Evolutionary conservation across 2,113 vertebrate genomes (phyloP), one percentile per base, ranked within the genome.

Genomic region (Elaphurus davidianus): DNA sequence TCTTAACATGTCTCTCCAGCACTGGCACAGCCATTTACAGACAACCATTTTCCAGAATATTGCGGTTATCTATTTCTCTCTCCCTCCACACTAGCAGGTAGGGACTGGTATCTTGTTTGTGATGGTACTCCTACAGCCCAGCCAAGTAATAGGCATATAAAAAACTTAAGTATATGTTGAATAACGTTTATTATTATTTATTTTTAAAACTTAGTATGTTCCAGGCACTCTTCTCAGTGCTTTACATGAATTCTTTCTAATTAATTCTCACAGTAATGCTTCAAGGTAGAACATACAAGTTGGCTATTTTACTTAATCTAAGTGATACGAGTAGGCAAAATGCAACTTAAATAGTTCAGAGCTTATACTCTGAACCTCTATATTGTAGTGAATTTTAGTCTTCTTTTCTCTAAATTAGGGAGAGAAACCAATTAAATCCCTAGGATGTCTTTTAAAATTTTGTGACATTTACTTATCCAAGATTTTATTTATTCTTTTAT

Each of bases 351-450:
- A 83, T 40, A 94, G 71, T 59, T 94, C 40, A 83, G 33, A 92
- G 25, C 19, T 87, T 96, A 76, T 40, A 62, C 6, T 57, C 28
- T 57, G 64, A 96, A 60, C 13, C 45, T 82, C 52, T 92, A 7
- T 45, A 84, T 40, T 74, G 43, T 45, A 96, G 81, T 71, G 16
- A 54, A 67, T 92, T 86, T 94, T 90, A 74, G 36, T 76, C 85
- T 97, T 85, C 21, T 94, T 76, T 82, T 93, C 76, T 95, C 19
- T 55, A 84, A 97, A 28, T 87, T 28, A 93, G 30, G 28, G 40
- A 0, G 27, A 74, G 87, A 76, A 84, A 87, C 16, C 30, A 90
- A 30, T 87, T 95, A 93, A 96, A 67, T 95, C 67, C 67, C 59
- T 85, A 91, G 79, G 45, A 45, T 81, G 28, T 90, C 47, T 95